Percentiles rank a stretch among this genome's conserved stretches.
phyloP scores from a whole-genome alignment of 2,797 vertebrate genomes.

The Columba guinea region DNA sequence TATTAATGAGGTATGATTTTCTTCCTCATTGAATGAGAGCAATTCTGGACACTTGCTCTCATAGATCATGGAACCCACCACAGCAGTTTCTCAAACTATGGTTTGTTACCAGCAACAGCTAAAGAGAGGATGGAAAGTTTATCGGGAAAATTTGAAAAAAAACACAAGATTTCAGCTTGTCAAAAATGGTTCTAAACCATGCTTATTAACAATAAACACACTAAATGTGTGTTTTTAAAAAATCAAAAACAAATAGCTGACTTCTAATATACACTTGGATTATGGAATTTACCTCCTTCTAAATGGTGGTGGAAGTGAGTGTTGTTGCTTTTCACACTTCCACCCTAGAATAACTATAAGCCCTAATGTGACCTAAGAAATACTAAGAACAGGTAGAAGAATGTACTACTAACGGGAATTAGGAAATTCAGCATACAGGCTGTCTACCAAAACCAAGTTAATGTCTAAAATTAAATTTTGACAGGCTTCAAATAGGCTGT shows the following conservation, averaged over 20 bases:
- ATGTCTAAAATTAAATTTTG: not conserved
- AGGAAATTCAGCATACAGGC: not conserved
- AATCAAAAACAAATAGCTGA: not conserved
- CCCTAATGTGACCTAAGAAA: not conserved
- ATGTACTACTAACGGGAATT: not conserved
- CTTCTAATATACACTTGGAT: not conserved
- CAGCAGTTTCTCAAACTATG: not conserved
- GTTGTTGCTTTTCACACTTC: not conserved
- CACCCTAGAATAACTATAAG: not conserved
- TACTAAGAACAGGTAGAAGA: not conserved
- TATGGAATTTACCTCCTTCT: not conserved
- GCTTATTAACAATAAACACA: not conserved
- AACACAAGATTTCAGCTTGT: not conserved
- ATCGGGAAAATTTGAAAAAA: not conserved
- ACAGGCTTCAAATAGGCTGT: not conserved
- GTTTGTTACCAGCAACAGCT: not conserved
- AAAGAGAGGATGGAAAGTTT: not conserved
- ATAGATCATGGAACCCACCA: not conserved
- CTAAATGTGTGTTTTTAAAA: not conserved
- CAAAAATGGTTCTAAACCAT: not conserved
- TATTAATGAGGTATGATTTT: not conserved
- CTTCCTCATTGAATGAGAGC: not conserved
- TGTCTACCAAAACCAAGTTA: not conserved
- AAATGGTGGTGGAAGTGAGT: not conserved
- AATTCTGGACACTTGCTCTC: not conserved